Base-by-base conservation (phyloP, 2,888 invertebrate species). In the Patella caerulea region DNA sequence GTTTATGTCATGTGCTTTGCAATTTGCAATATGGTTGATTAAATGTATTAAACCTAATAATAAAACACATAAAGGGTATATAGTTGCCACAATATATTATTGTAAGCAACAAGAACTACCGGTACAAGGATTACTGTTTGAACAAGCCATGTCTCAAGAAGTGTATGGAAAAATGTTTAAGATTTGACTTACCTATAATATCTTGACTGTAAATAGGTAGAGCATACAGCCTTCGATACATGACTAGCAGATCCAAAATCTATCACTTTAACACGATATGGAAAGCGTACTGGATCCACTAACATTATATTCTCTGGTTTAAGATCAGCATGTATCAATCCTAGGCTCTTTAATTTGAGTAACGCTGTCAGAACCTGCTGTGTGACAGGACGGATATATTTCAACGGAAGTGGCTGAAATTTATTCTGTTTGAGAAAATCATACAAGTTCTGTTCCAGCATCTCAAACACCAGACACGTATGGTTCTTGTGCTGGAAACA, bases 231-330 rank as follows among this genome's bases (percentile, higher is more conserved):
- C 93, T 99, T 99, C 93, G 98, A 98, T 87, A 99, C 98, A 93
- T 99, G 99, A 81, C 98, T 98, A 76, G 99, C 99, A 91, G 98
- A 98, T 86, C 99, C 99, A 93, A 99, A 99, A 94, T 99, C 99
- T 89, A 99, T 99, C 74, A 92, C 99, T 94, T 99, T 99, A 78
- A 99, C 99, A 85, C 99, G 94, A 93, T 98, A 99, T 1, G 99
- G 99, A 92, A 98, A 98, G 84, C 98, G 95, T 79, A 96, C 96
- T 72, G 99, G 99, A 93, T 99, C 99, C 86, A 99, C 99, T 92
- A 99, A 93, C 99, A 99, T 99, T 91, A 99, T 99, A 93, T 99
- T 99, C 93, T 99, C 99, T 24, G 99, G 99, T 93, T 99, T 99
- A 90, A 99, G 93, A 93, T 99, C 99, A 83, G 99, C 99, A 93